Evolutionary conservation across 30 jellyfish, hydroid and myxozoan species (phyloP).

Genomic region (Aurelia sp.): DNA sequence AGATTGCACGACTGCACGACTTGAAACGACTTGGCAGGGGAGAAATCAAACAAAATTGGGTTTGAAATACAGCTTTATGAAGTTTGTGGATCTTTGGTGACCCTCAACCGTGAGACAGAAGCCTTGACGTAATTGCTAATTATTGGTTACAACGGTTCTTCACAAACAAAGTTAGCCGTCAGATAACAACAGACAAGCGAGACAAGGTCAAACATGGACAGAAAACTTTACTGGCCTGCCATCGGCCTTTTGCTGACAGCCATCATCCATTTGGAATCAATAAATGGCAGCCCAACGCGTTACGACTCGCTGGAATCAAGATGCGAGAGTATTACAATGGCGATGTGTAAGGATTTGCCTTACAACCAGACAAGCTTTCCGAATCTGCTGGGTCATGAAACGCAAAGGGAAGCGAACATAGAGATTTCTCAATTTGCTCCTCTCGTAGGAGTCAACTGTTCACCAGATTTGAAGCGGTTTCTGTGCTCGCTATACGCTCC

Average conservation of each 20-base stretch:
- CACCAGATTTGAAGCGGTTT: conserved; percentile 67
- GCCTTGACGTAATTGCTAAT: no score
- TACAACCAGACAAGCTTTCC: conserved; percentile 90
- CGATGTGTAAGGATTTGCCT: conserved; percentile 80
- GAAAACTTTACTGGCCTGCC: background rate
- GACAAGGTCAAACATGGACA: background rate
- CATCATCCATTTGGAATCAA: background rate
- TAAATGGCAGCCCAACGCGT: background rate
- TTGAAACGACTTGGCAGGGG: no score
- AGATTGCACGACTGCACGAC: no score
- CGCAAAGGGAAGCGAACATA: conserved; percentile 77
- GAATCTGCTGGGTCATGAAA: conserved; percentile 70
- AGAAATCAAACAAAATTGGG: background rate
- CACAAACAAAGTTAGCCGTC: no score
- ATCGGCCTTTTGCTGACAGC: background rate
- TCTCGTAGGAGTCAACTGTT: conserved; percentile 61
- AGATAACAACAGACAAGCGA: no score
- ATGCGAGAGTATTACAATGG: conserved; percentile 80
- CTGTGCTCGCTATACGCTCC: conserved; percentile 95
- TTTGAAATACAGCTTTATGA: background rate
- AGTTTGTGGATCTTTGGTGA: background rate
- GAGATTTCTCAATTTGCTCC: conserved; percentile 67
- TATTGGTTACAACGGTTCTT: no score
- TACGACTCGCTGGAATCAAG: conserved; percentile 56
- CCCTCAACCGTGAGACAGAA: background rate